These are phyloP conservation scores for Allophyes oxyacanthae DNA, from an alignment of 2,888 invertebrate species.

Conservation along the genomic window DNA sequence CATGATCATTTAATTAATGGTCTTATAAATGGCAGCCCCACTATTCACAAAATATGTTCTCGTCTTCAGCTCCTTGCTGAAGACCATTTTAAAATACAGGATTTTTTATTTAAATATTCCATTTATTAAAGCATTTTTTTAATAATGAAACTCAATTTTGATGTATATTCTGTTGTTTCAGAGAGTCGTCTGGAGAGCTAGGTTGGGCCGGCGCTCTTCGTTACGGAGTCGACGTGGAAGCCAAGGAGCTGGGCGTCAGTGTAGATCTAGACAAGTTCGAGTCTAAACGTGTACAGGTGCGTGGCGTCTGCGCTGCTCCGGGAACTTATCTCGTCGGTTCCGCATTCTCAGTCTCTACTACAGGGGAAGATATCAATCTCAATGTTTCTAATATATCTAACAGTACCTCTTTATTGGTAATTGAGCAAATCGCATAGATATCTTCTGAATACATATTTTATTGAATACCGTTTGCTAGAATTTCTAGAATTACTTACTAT, in stretches of 20 bases:
- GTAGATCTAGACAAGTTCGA: slow-evolving; percentile 85
- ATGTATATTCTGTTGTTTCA: slow-evolving; percentile 53
- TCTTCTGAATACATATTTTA: neutral
- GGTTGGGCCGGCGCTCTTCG: slow-evolving; percentile 85
- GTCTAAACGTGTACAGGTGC: slow-evolving; percentile 88
- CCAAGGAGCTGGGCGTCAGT: slow-evolving; percentile 76
- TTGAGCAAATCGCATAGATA: slow-evolving; percentile 65
- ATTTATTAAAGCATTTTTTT: too few species aligned
- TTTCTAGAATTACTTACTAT: neutral
- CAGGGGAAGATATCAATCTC: slow-evolving; percentile 53
- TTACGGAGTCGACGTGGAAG: slow-evolving; percentile 77
- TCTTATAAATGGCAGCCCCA: too few species aligned
- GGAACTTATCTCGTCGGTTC: slow-evolving; percentile 92
- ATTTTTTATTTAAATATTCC: too few species aligned
- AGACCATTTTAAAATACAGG: too few species aligned
- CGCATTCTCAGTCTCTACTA: slow-evolving; percentile 83
- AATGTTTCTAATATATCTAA: slow-evolving; percentile 68
- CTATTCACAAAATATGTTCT: too few species aligned
- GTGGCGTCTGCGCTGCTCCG: slow-evolving; percentile 90
- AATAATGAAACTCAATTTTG: too few species aligned
- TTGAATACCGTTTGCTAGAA: slow-evolving; percentile 9
- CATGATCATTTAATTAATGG: too few species aligned
- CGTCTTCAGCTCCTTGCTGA: too few species aligned
- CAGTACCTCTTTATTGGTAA: slow-evolving; percentile 79
- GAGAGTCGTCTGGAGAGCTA: slow-evolving; percentile 74